phyloP scores from a whole-genome alignment of 2,888 invertebrate species.

The Phyllotreta striolata region DNA sequence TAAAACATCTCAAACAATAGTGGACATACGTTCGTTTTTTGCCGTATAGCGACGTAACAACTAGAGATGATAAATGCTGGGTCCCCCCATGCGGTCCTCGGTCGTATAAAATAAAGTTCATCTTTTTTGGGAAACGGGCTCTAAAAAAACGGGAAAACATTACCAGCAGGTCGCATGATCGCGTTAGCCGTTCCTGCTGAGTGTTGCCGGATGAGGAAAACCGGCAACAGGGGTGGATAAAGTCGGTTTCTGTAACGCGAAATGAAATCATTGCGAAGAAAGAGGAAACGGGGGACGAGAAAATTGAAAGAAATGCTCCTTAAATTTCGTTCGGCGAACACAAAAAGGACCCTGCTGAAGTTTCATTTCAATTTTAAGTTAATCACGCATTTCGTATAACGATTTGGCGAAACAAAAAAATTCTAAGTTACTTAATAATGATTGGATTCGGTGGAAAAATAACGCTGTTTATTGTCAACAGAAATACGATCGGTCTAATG shows the following conservation, averaged over 20 bases:
- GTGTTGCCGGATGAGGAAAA: slow-evolving; percentile 43
- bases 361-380: too few relatives aligned
- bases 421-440: too few relatives aligned
- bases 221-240: slow-evolving; percentile 52
- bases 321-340: slow-evolving; percentile 1
- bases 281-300: slow-evolving; percentile 20
- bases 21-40: slow-evolving; percentile 53
- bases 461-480: slow-evolving; percentile 40
- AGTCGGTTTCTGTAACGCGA: slow-evolving; percentile 35
- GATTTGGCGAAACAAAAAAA: too few relatives aligned
- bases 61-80: slow-evolving; percentile 55
- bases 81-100: slow-evolving; percentile 57
- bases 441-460: too few relatives aligned
- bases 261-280: slow-evolving; percentile 34
- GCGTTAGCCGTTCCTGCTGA: slow-evolving; percentile 60
- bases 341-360: neutral
- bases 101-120: slow-evolving; percentile 54
- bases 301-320: slow-evolving; percentile 11
- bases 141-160: slow-evolving; percentile 61
- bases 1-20: slow-evolving; percentile 44
- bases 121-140: slow-evolving; percentile 55
- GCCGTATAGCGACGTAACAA: slow-evolving; percentile 43
- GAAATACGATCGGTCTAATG: slow-evolving; percentile 40
- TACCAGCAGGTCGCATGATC: slow-evolving; percentile 63
- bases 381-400: too few relatives aligned